Conservation (phyloP, 2,888 invertebrate genomes). For the Meiosimyza decipiens region DNA sequence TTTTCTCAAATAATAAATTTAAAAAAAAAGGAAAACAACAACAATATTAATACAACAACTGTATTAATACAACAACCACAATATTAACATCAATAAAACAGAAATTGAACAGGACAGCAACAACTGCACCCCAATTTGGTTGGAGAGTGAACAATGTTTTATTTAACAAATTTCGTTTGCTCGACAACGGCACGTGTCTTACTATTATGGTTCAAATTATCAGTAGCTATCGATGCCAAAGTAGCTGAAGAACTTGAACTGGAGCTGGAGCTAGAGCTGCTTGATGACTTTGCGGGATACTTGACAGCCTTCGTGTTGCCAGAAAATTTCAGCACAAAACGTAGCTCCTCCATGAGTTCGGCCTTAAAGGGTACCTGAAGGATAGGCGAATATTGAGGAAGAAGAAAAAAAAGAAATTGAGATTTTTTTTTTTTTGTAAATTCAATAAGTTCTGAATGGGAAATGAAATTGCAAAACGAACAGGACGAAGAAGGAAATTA, state of each 20-base stretch:
- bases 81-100: no score
- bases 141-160: neutral
- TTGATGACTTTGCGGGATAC: conserved; percentile 64
- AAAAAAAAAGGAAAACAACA: no score
- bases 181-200: conserved; percentile 39
- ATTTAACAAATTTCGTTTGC: conserved; percentile 31
- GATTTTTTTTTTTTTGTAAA: neutral
- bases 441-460: conserved; percentile 20
- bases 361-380: conserved; percentile 75
- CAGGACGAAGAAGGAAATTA: neutral
- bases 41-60: no score
- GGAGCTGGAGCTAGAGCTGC: conserved; percentile 44
- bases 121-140: neutral
- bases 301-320: conserved; percentile 78
- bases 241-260: conserved; percentile 51
- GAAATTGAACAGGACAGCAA: neutral
- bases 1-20: no score
- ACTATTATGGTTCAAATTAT: conserved; percentile 44
- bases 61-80: no score
- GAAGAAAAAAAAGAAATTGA: no score
- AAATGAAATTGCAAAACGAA: neutral
- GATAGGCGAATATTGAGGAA: neutral
- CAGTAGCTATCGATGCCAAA: conserved; percentile 56
- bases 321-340: conserved; percentile 78
- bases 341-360: conserved; percentile 76